These are phyloP conservation scores for Cololabis saira DNA, from an alignment of 2,113 vertebrate species.

Conservation along the genomic window DNA sequence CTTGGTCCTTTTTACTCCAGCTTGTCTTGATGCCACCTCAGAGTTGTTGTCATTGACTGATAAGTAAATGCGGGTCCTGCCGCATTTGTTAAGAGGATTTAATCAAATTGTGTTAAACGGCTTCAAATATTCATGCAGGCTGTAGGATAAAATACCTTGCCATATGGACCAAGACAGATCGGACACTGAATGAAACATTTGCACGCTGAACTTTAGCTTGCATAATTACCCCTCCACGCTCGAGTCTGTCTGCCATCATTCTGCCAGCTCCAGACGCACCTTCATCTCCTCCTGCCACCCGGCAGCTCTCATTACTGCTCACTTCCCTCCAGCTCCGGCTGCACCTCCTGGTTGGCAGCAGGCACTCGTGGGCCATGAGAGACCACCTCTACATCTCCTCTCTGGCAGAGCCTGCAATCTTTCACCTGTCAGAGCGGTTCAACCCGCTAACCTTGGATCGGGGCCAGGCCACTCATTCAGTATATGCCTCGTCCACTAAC, in stretches of 20 bases:
- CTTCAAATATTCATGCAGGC: conserved; percentile 33
- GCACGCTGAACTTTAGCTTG: conserved; percentile 34
- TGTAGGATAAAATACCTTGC: conserved; percentile 25
- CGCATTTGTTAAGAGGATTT: conserved; percentile 12
- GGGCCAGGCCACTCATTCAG: conserved; percentile 58
- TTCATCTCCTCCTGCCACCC: conserved; percentile 37
- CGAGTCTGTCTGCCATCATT: conserved; percentile 35
- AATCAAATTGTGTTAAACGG: conserved; percentile 27
- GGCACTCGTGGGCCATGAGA: conserved; percentile 27
- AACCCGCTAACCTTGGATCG: conserved; percentile 49
- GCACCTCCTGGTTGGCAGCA: conserved; percentile 40
- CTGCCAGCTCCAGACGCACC: conserved; percentile 37
- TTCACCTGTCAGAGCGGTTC: conserved; percentile 65
- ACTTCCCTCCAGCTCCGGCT: conserved; percentile 34
- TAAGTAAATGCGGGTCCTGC: conserved; percentile 29
- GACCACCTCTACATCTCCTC: conserved; percentile 54
- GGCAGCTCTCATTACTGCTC: conserved; percentile 48
- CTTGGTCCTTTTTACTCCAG: conserved; percentile 9
- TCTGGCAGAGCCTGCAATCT: conserved; percentile 52
- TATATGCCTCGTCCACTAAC: conserved; percentile 34
- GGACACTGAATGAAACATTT: conserved; percentile 17
- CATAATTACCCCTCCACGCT: conserved; percentile 36
- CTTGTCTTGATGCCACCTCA: not conserved
- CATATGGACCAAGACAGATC: conserved; percentile 28
- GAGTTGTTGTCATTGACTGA: conserved; percentile 15